Conservation (phyloP, 1,140 invertebrate genomes). For the Sipha flava region DNA sequence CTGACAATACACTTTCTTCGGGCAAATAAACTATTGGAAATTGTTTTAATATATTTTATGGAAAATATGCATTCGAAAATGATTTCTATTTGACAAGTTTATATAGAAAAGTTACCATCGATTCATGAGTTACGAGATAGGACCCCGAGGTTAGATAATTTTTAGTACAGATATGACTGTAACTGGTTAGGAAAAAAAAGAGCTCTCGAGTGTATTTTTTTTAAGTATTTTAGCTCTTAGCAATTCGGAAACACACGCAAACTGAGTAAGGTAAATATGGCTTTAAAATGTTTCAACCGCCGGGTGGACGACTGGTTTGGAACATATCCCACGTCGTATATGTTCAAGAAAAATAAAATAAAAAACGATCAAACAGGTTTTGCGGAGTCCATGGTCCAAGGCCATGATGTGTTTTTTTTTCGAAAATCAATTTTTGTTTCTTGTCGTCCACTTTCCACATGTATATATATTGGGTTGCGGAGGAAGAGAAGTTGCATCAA, state of each 20-base stretch:
- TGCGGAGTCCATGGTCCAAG: not conserved
- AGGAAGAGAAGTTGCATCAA: not conserved
- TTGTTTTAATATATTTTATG: not conserved
- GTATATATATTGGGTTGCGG: not conserved
- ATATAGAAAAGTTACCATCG: too few relatives aligned
- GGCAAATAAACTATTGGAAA: not conserved
- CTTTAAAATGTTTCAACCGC: not conserved
- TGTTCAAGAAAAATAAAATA: not conserved
- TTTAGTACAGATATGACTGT: not conserved
- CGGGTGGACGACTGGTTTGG: not conserved
- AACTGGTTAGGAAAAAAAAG: not conserved
- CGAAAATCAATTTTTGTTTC: not conserved
- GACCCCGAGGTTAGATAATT: not conserved
- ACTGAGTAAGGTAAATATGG: not conserved
- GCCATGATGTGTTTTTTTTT: not conserved
- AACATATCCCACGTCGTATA: not conserved
- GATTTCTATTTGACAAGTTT: not conserved
- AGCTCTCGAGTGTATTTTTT: not conserved
- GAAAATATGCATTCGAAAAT: not conserved
- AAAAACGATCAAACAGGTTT: conserved; percentile 25
- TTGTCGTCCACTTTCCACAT: not conserved
- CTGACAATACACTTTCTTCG: not conserved
- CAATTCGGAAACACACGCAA: not conserved
- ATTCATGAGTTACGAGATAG: not conserved
- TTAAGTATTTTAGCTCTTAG: not conserved